Evolutionary conservation across 2,888 invertebrate species (phyloP).

Genomic region (Eulithis testata): DNA sequence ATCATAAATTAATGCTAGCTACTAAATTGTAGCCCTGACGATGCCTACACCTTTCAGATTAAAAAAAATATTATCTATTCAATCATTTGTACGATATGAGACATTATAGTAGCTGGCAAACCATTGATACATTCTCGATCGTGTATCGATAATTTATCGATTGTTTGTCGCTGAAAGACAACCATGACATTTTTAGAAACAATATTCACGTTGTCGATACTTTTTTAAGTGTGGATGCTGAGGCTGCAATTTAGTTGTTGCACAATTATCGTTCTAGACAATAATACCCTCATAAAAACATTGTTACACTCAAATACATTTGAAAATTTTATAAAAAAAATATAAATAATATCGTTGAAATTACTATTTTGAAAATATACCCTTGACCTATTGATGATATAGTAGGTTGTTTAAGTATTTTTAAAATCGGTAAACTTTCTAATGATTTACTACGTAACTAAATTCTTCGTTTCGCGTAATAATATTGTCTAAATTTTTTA

Average conservation of each 20-base stretch:
- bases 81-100: too few relatives aligned
- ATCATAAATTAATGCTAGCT: slow-evolving; percentile 1
- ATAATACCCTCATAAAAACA: slow-evolving; percentile 40
- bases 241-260: slow-evolving; percentile 4
- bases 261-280: slow-evolving; percentile 34
- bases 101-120: too few relatives aligned
- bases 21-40: background rate
- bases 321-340: slow-evolving; percentile 54
- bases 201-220: background rate
- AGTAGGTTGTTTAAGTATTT: slow-evolving; percentile 25
- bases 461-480: slow-evolving; percentile 16
- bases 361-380: slow-evolving; percentile 42
- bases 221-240: background rate
- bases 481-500: background rate
- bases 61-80: too few relatives aligned
- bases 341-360: slow-evolving; percentile 28
- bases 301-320: slow-evolving; percentile 47
- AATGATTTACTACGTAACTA: slow-evolving; percentile 27
- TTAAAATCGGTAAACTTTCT: slow-evolving; percentile 24
- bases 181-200: background rate
- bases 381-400: slow-evolving; percentile 17
- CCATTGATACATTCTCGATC: too few relatives aligned
- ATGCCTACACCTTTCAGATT: too few relatives aligned
- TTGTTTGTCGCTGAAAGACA: too few relatives aligned
- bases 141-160: too few relatives aligned